A percentile compares a stretch with the other conserved stretches of the same genome.
phyloP scores from a whole-genome alignment of 2,888 invertebrate species.

The Mylabris sibirica region DNA sequence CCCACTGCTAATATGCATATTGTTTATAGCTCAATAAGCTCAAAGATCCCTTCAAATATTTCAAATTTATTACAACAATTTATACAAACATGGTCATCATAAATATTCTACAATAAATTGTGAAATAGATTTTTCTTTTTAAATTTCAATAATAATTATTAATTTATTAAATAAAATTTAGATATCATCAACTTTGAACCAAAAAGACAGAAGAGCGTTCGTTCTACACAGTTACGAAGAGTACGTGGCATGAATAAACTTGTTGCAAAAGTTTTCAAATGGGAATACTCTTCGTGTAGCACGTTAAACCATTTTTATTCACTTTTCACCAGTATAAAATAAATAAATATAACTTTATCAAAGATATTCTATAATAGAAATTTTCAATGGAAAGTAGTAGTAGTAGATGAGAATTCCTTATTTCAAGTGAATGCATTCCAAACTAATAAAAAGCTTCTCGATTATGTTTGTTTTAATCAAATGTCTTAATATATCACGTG shows the following conservation, averaged over 20 bases:
- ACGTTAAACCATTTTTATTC: background rate
- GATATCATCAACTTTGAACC: background rate
- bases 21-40: conserved; percentile 25
- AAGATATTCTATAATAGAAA: background rate
- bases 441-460: background rate
- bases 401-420: background rate
- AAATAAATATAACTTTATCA: background rate
- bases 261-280: background rate
- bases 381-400: too few relatives aligned
- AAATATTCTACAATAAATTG: background rate
- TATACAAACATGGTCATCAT: background rate
- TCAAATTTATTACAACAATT: conserved; percentile 26
- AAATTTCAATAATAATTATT: too few relatives aligned
- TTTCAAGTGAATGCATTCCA: background rate
- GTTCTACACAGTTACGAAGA: background rate
- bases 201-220: background rate
- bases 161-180: background rate
- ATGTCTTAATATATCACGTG: background rate
- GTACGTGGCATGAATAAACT: background rate
- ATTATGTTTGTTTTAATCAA: background rate
- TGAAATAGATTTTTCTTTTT: too few relatives aligned
- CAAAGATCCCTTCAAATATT: conserved; percentile 23
- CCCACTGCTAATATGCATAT: conserved; percentile 29
- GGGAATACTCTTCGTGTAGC: background rate
- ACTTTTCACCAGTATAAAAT: background rate